These are phyloP conservation scores for Lepilemur septentrionalis DNA, from an alignment of 2,797 vertebrate species.

Conservation along the genomic window DNA sequence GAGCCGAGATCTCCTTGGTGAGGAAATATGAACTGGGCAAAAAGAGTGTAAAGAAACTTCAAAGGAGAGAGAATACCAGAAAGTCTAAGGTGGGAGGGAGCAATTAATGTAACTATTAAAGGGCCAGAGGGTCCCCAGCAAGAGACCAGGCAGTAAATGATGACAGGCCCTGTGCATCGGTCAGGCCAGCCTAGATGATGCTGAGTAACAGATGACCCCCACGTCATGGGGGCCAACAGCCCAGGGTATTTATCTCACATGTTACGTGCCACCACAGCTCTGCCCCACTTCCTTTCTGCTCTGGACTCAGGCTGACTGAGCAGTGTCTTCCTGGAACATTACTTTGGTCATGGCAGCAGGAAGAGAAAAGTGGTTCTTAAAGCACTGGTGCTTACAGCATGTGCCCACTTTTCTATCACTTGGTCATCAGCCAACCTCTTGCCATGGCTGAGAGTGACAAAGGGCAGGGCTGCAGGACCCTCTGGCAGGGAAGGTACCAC, in stretches of 20 bases:
- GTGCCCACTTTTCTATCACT: not conserved
- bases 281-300: not conserved
- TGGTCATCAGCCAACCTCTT: not conserved
- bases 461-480: not conserved
- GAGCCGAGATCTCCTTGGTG: not conserved
- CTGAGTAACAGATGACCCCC: not conserved
- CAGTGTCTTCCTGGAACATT: not conserved
- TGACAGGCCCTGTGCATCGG: not conserved
- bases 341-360: not conserved
- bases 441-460: not conserved
- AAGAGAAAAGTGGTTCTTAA: not conserved
- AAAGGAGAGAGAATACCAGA: not conserved
- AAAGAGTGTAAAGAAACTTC: not conserved
- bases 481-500: accelerated
- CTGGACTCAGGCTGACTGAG: not conserved
- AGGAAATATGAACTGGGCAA: not conserved
- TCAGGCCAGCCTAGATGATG: not conserved
- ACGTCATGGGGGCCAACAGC: not conserved
- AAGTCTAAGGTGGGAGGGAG: not conserved
- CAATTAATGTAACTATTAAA: not conserved
- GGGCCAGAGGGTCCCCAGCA: not conserved
- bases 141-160: not conserved
- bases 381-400: not conserved
- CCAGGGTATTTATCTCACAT: not conserved
- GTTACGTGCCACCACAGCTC: not conserved